Base-by-base conservation (phyloP, 2,888 invertebrate genomes). In the Bellardia pandia region DNA sequence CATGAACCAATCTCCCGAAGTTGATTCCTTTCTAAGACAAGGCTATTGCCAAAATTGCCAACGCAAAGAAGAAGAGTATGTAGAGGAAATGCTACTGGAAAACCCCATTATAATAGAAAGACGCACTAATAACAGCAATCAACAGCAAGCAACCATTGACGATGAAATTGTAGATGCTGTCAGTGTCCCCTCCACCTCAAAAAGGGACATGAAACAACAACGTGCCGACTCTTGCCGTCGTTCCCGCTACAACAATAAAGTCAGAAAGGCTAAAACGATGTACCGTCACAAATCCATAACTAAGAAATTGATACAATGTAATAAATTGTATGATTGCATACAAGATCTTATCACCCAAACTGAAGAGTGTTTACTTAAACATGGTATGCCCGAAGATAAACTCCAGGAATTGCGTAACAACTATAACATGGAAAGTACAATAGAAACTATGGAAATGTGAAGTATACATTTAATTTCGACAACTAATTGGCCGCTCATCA, bases 141-240 rank as follows among this genome's bases (percentile, higher is more conserved):
- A 42, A 1, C 42, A 42, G 6, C 84, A 14, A 64, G 11, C 23
- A 30, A 13, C 37, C 3, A 30, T 51, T 45, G 16, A 75, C 5
- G 71, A 11, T 48, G 62, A 68, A 4, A 48, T 23, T 0, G 23
- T 86, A 14, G 84, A 42, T 68, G 71, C 42, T 56, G 81, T 60
- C n/a, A 42, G 79, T 33, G 74, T 74, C 9, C 23, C 71, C 8
- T n/a, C 14, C 9, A 16, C 13, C 11, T 23, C 16, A 9, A 16
- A 78, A 37, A n/a, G 42, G 1, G 23, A 48, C 11, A 37, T 45
- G 16, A 68, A 86, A 78, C 75, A 75, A 33, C 88, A 89, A 71
- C 90, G 92, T 23, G 92, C 92, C 3, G 92, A 92, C 53, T 91
- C 92, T 3, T 92, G 92, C 33, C 91, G 92, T 71, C 91, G 90